Percentiles rank a stretch among this genome's conserved stretches.
phyloP scores from a whole-genome alignment of 2,113 vertebrate genomes.

The Platichthys flesus region DNA sequence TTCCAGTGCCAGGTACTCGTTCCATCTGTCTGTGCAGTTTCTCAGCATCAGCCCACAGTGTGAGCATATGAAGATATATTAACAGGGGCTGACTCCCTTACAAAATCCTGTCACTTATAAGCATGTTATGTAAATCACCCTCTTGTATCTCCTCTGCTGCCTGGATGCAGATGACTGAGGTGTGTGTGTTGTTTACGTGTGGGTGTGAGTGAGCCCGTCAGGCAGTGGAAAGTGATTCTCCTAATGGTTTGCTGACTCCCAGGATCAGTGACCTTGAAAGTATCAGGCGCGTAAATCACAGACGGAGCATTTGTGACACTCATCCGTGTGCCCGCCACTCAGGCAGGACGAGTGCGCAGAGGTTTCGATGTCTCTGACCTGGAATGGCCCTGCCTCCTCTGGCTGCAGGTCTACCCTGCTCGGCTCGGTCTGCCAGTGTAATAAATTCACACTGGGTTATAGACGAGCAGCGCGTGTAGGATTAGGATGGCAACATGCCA shows the following conservation, averaged over 20 bases:
- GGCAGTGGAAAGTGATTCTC: conserved; percentile 51
- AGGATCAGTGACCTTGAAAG: conserved; percentile 67
- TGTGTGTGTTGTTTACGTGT: conserved; percentile 54
- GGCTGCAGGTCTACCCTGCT: conserved; percentile 25
- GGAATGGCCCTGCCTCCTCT: conserved; percentile 40
- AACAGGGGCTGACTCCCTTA: conserved; percentile 53
- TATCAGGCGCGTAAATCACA: conserved; percentile 46
- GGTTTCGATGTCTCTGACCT: conserved; percentile 62
- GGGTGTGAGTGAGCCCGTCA: conserved; percentile 59
- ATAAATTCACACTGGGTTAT: conserved; percentile 56
- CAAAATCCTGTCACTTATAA: conserved; percentile 46
- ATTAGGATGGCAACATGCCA: conserved; percentile 40
- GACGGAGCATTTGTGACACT: conserved; percentile 57
- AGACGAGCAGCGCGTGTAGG: conserved; percentile 46
- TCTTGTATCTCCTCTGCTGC: conserved; percentile 28
- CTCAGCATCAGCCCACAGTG: conserved; percentile 8
- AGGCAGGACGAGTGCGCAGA: conserved; percentile 19
- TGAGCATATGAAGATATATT: conserved; percentile 33
- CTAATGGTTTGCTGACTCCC: conserved; percentile 50
- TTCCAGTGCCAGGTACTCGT: conserved; percentile 25
- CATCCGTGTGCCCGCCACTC: conserved; percentile 52
- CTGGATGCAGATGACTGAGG: conserved; percentile 52
- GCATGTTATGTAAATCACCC: conserved; percentile 53
- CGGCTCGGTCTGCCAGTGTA: conserved; percentile 27
- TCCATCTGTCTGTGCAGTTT: conserved; percentile 28